Evolutionary conservation across 2,113 vertebrate genomes (phyloP), one percentile per base, ranked within the genome.

Genomic region (Athene cunicularia): DNA sequence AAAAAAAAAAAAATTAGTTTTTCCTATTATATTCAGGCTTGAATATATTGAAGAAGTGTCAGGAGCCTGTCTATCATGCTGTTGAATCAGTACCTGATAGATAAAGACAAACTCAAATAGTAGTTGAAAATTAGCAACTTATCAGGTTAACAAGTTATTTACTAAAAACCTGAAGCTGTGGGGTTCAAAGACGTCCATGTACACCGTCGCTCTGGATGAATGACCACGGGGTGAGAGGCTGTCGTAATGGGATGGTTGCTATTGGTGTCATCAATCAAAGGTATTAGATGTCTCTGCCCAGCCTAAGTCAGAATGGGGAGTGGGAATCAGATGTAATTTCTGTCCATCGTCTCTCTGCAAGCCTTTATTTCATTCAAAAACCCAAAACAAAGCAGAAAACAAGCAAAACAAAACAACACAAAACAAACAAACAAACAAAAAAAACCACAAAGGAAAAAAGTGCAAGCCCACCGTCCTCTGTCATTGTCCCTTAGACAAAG

Each of bases 161-260:
- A 52, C 23, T 14, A 7, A 24, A 7, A 11, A 30, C 6, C 13
- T 12, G 11, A 37, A 10, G 6, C 4, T 35, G 50, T 53, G 59
- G 49, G 18, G 8, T 64, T 22, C 63, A 24, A 55, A 24, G 2
- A 0, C 3, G 1, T 12, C 63, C 7, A 0, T 15, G 35, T 15
- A 22, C 47, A 27, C 15, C 22, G 41, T n/a, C 20, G 8, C 19
- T 39, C 47, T 11, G 12, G 49, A 28, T 64, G 5, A 47, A 83
- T 41, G 19, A 35, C 37, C 58, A 33, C 1, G 7, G 12, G 10
- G 22, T 22, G 49, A 30, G 9, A 77, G 13, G 8, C 3, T 56
- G 27, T 33, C 50, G 30, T 28, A 22, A 16, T 10, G n/a, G 18
- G 11, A 32, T 20, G 26, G 37, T 23, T 64, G 24, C 17, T 43